phyloP scores from a whole-genome alignment of 2,888 invertebrate genomes.

The Andrena trimmerana region DNA sequence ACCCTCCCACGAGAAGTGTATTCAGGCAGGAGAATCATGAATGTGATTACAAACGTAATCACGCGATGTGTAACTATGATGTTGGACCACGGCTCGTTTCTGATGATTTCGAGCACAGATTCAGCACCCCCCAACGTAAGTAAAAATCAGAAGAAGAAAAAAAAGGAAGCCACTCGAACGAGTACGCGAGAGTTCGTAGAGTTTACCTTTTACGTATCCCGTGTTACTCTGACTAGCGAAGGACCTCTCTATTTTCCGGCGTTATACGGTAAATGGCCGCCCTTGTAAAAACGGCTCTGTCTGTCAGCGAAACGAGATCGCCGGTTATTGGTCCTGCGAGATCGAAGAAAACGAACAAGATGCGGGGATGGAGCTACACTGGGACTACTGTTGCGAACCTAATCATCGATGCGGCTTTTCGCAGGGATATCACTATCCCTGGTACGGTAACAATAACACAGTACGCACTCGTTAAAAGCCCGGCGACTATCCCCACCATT shows the following conservation, averaged over 20 bases:
- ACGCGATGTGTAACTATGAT: background rate
- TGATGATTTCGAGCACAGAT: conserved; percentile 4
- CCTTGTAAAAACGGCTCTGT: conserved; percentile 90
- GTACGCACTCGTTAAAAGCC: no score
- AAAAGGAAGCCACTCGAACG: background rate
- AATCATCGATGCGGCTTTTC: conserved; percentile 94
- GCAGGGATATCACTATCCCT: conserved; percentile 92
- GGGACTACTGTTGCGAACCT: conserved; percentile 95
- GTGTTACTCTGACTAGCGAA: conserved; percentile 28
- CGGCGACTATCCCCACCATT: no score
- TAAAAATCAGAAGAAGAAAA: background rate
- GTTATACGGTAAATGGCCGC: conserved; percentile 93
- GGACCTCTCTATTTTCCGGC: conserved; percentile 87
- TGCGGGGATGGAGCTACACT: conserved; percentile 83
- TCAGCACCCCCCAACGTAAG: conserved; percentile 40
- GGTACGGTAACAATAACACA: conserved; percentile 86
- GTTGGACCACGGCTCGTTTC: background rate
- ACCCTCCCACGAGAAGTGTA: background rate
- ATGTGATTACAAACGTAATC: background rate
- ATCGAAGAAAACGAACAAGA: conserved; percentile 90
- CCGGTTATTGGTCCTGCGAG: conserved; percentile 94
- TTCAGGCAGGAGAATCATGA: background rate
- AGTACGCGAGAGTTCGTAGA: background rate
- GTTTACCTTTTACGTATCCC: background rate
- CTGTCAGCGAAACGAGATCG: conserved; percentile 91